Evolutionary conservation across 2,888 invertebrate species (phyloP).

Genomic region (Microctonus brassicae): DNA sequence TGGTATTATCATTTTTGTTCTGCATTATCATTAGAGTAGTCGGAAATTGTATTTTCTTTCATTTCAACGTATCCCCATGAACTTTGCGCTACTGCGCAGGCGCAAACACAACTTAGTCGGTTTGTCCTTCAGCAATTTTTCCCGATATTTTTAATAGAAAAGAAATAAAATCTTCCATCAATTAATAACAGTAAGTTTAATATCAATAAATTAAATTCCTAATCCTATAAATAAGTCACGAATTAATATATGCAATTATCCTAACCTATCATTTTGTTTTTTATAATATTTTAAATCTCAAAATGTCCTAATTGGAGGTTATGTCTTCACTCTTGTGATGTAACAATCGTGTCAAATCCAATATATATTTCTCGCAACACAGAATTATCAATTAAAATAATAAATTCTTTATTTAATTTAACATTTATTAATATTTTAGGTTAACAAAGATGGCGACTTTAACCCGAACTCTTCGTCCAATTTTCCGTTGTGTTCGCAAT

Average conservation of each 20-base stretch:
- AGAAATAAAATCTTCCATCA: not conserved
- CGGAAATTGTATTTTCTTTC: not conserved
- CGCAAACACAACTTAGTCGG: no score
- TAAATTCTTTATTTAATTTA: no score
- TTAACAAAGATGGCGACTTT: conserved; percentile 57
- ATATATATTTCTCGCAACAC: not conserved
- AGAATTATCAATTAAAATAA: not conserved
- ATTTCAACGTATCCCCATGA: not conserved
- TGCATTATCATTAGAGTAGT: not conserved
- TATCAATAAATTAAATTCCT: not conserved
- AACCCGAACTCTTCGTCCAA: conserved; percentile 60
- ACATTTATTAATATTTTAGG: no score
- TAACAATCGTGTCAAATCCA: conserved; percentile 21
- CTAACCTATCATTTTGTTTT: no score
- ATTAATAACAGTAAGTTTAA: not conserved
- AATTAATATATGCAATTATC: no score
- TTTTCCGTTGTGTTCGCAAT: conserved; percentile 54
- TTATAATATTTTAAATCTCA: no score
- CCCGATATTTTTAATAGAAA: not conserved
- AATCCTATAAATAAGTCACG: no score
- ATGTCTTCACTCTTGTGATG: conserved; percentile 29
- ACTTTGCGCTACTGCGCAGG: not conserved
- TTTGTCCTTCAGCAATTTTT: not conserved
- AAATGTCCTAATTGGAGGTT: not conserved
- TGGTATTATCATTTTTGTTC: no score